Evolutionary conservation across 2,888 invertebrate genomes (phyloP), one percentile per base, ranked within the genome.

Genomic region (Halocaridina rubra): DNA sequence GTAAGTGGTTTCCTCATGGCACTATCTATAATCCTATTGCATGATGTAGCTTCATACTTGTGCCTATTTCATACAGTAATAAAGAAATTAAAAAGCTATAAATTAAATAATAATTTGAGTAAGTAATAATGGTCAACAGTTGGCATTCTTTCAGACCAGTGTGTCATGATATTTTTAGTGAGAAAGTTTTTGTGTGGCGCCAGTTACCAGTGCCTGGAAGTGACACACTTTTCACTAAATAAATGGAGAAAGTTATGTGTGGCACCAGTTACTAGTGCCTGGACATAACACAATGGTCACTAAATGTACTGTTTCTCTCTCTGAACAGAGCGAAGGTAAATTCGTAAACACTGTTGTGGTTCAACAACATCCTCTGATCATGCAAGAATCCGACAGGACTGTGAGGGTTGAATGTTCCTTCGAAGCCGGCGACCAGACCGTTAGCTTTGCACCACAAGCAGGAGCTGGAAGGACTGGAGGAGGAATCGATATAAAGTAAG

Each of bases 301-400:
- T 57, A 27, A 0, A 59, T n/a, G n/a, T n/a, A n/a, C n/a, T n/a
- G n/a, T 10, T 16, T 59, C 27, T 59, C 61, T 24, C 46, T n/a
- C n/a, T 29, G 53, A 81, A 29, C 86, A 91, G 91, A 90, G 90
- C 16, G 89, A 90, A 33, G 91, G 91, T 7, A 89, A 90, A 71
- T 92, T 91, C 88, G 91, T 91, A 29, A 92, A 92, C 89, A 91
- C 91, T 86, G 91, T 92, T 57, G 91, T 92, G 30, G 90, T 92
- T 74, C 92, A 92, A 87, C 91, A 91, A 88, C 91, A 92, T 89
- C 91, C 91, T 22, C 90, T 91, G 22, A 91, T 92, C 88, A 91
- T 92, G 91, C 91, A 91, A 80, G 91, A 91, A 81, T 91, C 90
- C 8, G 92, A 92, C 89, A 90, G 91, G 86, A 91, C 91, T 2